Percentiles rank a stretch among this genome's conserved stretches.
These are phyloP conservation scores for Champsocephalus esox DNA, from an alignment of 2,797 vertebrate genomes.

Conservation along the genomic window DNA sequence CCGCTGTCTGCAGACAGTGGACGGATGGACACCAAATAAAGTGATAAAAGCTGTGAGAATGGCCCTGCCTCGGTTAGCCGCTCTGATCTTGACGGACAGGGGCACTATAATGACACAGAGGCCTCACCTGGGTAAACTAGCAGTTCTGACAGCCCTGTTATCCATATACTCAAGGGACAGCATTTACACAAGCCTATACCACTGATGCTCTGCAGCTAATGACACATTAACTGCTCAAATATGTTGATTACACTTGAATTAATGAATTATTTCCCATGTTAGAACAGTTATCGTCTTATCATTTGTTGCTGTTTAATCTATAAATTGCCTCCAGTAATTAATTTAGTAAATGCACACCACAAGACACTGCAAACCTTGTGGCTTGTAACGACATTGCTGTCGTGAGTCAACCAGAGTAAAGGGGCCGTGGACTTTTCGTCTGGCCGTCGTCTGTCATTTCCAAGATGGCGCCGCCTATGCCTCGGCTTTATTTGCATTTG, in stretches of 20 bases:
- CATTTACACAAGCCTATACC: conserved; percentile 42
- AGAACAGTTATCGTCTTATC: neutral
- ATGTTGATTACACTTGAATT: conserved; percentile 28
- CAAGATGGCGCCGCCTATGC: conserved; percentile 75
- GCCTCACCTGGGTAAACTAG: conserved; percentile 79
- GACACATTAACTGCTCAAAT: conserved; percentile 33
- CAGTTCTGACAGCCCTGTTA: conserved; percentile 74
- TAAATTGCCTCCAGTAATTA: conserved; percentile 14
- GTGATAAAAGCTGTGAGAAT: conserved; percentile 75
- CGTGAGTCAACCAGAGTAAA: conserved; percentile 59
- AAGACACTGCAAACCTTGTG: conserved; percentile 46
- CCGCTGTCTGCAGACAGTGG: conserved; percentile 68
- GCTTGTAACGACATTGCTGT: conserved; percentile 63
- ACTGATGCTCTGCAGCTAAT: conserved; percentile 38
- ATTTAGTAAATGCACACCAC: conserved; percentile 20
- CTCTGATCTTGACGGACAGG: conserved; percentile 79
- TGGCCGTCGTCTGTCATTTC: conserved; percentile 78
- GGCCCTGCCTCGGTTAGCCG: conserved; percentile 72
- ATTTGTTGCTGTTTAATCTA: neutral
- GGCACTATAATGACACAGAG: conserved; percentile 71
- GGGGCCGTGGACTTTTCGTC: conserved; percentile 78
- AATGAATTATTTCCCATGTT: neutral
- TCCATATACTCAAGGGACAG: conserved; percentile 45
- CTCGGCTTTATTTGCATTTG: conserved; percentile 74
- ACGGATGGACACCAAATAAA: conserved; percentile 79